Percentiles rank a stretch among this genome's conserved stretches.
Evolutionary conservation across 2,888 invertebrate species (phyloP).

Genomic region (Polyommatus iphigenia): DNA sequence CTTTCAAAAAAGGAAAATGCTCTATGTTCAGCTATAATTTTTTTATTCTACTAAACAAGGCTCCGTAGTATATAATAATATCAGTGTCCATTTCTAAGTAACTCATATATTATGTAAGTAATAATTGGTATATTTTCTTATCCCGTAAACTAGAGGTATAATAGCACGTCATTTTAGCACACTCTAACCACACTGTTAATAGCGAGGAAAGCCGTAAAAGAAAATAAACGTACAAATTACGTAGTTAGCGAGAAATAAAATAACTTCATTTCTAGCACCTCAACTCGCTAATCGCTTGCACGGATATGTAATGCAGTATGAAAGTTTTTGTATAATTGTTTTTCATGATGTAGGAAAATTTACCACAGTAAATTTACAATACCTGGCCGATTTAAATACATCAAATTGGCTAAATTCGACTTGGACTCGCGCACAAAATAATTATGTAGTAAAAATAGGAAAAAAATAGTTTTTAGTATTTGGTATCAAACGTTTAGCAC

Average conservation of each 20-base stretch:
- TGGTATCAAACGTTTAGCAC: too few relatives aligned
- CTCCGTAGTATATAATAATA: too few relatives aligned
- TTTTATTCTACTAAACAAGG: too few relatives aligned
- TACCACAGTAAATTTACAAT: background rate
- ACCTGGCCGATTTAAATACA: too few relatives aligned
- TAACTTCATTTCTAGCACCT: background rate
- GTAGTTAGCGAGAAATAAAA: background rate
- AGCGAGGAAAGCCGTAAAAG: background rate
- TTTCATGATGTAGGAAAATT: background rate
- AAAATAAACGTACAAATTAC: background rate
- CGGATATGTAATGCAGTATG: background rate
- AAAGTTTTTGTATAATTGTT: background rate
- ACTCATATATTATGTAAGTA: too few relatives aligned
- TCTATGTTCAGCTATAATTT: too few relatives aligned
- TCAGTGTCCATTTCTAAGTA: too few relatives aligned
- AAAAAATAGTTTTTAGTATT: too few relatives aligned
- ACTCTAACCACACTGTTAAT: background rate
- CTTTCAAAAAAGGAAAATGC: too few relatives aligned
- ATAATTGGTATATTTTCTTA: background rate
- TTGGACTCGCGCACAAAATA: too few relatives aligned
- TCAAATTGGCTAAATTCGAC: too few relatives aligned
- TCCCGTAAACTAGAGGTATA: background rate
- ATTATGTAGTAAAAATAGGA: too few relatives aligned
- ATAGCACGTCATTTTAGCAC: background rate
- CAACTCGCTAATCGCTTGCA: background rate